phyloP scores from a whole-genome alignment of 2,113 vertebrate species.

The Naja naja region DNA sequence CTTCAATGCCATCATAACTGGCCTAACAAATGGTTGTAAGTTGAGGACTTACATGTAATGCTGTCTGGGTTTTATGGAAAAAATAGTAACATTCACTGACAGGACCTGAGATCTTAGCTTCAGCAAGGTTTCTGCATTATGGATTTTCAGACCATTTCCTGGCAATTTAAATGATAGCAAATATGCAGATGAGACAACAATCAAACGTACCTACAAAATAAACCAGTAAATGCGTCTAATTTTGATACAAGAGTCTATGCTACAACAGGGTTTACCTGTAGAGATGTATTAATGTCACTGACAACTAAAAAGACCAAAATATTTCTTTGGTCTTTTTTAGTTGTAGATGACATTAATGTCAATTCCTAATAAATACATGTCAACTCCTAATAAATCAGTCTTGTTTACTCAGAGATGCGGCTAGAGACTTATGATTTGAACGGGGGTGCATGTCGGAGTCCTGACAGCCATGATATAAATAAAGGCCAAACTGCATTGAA shows the following conservation, averaged over 20 bases:
- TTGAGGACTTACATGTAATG: not conserved
- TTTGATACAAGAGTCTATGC: not conserved
- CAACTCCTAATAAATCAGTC: too few relatives aligned
- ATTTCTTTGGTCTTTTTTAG: too few relatives aligned
- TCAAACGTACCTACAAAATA: not conserved
- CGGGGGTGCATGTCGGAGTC: too few relatives aligned
- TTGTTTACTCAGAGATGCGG: too few relatives aligned
- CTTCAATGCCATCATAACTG: not conserved
- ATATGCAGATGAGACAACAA: not conserved
- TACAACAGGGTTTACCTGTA: not conserved
- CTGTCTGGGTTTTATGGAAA: not conserved
- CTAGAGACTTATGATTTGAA: too few relatives aligned
- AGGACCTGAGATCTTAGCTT: not conserved
- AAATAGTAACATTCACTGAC: not conserved
- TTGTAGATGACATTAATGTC: too few relatives aligned
- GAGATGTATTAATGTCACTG: not conserved
- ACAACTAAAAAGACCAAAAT: too few relatives aligned
- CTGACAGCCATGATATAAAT: not conserved
- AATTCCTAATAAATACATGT: too few relatives aligned
- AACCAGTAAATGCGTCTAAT: not conserved
- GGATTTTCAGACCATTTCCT: not conserved
- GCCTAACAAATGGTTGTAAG: not conserved
- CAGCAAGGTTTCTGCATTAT: not conserved
- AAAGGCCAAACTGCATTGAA: not conserved
- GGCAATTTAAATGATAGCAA: not conserved